Base-by-base conservation (phyloP, 2,888 invertebrate species). In the Lacanobia oleracea region DNA sequence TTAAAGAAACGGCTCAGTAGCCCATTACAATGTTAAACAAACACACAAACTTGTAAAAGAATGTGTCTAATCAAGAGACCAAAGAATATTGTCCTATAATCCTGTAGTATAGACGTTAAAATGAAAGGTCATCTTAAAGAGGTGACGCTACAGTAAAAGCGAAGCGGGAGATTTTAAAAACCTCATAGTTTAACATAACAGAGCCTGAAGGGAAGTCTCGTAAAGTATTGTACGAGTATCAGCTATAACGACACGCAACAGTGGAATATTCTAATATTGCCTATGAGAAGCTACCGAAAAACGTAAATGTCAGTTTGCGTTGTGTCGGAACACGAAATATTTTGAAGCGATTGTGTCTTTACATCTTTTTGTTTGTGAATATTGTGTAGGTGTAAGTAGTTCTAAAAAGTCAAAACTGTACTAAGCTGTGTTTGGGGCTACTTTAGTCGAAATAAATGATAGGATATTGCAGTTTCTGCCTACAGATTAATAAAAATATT, bases 71-170 rank as follows among this genome's bases (percentile, higher is more conserved):
- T 85, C 84, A 86, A 84, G 78, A 66, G 10, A 60, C 76, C 72
- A 63, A 76, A 43, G 21, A 73, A 81, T 75, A 77, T 73, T 76
- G 72, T 80, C 69, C 76, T 73, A 78, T 81, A 63, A 77, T 84
- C 72, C 75, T 79, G 57, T 80, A 75, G 78, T 84, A 79, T 65
- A 63, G 50, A 60, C 77, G 71, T 87, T 72, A 81, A 72, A 86
- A 78, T 69, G 64, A 86, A 78, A 81, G 75, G 77, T 87, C 84
- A 86, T 76, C 56, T 79, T 43, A 27, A 54, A 78, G 61, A 75
- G 48, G 62, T n/a, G 7, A n/a, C 1, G 1, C 23, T 73, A 70
- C 62, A 84, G 33, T 27, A 12, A 9, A 56, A 80, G 85, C 77
- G 60, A 69, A 37, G 68, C 71, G 59, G 65, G 12, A 67, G 18